A percentile compares a stretch with the other conserved stretches of the same genome.
phyloP scores from a whole-genome alignment of 2,888 invertebrate genomes.

The Ernsta delagoae region DNA sequence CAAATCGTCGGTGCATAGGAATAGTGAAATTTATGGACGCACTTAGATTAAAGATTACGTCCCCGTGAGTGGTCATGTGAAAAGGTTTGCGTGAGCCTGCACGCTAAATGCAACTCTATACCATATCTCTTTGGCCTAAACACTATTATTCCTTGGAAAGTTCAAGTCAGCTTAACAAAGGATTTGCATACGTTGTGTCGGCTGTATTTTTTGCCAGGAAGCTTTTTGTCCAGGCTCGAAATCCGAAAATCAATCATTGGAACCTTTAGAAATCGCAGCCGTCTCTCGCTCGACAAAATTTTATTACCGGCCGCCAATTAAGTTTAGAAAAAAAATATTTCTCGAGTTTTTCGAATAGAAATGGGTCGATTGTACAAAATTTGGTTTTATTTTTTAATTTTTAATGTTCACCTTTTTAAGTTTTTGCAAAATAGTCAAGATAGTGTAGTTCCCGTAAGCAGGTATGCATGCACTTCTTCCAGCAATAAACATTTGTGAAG shows the following conservation, averaged over 20 bases:
- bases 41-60: constrained; percentile 43
- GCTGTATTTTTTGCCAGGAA: constrained; percentile 47
- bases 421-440: not conserved
- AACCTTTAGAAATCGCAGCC: constrained; percentile 36
- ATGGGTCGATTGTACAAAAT: not conserved
- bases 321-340: constrained; percentile 19
- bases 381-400: constrained; percentile 7
- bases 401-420: not conserved
- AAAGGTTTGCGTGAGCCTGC: constrained; percentile 27
- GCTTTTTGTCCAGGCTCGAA: constrained; percentile 44
- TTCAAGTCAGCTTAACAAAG: constrained; percentile 41
- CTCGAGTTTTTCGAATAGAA: not conserved
- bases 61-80: constrained; percentile 35
- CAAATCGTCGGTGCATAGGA: constrained; percentile 25
- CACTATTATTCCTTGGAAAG: constrained; percentile 11
- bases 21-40: constrained; percentile 45
- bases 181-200: constrained; percentile 50
- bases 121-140: constrained; percentile 16
- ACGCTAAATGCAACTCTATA: constrained; percentile 19
- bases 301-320: constrained; percentile 35
- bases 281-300: constrained; percentile 22
- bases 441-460: not conserved
- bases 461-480: not conserved
- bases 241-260: constrained; percentile 47
- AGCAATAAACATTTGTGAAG: not conserved